Percentiles rank a stretch among this genome's conserved stretches.
Conservation (phyloP, 2,113 vertebrate species). For the Prolemur simus region DNA sequence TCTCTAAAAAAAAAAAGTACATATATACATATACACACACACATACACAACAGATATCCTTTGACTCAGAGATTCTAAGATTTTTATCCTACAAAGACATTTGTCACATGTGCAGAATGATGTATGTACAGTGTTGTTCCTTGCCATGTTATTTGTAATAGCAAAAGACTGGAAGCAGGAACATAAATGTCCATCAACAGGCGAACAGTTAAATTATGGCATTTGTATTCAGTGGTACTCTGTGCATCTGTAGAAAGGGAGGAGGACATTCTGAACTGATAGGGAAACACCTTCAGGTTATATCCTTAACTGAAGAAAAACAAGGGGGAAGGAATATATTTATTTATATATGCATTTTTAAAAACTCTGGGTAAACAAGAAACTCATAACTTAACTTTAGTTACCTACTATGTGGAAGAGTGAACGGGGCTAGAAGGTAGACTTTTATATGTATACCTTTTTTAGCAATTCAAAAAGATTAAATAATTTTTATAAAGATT, state of each 20-base stretch:
- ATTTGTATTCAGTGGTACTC: background rate
- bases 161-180: background rate
- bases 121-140: rapidly evolving
- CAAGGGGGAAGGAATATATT: background rate
- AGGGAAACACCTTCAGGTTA: background rate
- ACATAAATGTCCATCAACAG: rapidly evolving
- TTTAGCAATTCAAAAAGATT: background rate
- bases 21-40: too few species aligned
- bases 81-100: background rate
- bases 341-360: too few species aligned
- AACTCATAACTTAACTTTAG: background rate
- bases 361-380: too few species aligned
- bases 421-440: background rate
- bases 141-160: background rate
- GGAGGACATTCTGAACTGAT: rapidly evolving
- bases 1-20: background rate
- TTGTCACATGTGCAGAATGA: too few species aligned
- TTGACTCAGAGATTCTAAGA: background rate
- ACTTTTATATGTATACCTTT: rapidly evolving
- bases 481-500: background rate
- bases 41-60: background rate
- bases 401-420: background rate
- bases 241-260: background rate
- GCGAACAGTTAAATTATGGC: rapidly evolving
- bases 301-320: background rate